A percentile compares a stretch with the other conserved stretches of the same genome.
These are phyloP conservation scores for Ophioninae sp. DNA, from an alignment of 2,888 invertebrate species.

Conservation along the genomic window DNA sequence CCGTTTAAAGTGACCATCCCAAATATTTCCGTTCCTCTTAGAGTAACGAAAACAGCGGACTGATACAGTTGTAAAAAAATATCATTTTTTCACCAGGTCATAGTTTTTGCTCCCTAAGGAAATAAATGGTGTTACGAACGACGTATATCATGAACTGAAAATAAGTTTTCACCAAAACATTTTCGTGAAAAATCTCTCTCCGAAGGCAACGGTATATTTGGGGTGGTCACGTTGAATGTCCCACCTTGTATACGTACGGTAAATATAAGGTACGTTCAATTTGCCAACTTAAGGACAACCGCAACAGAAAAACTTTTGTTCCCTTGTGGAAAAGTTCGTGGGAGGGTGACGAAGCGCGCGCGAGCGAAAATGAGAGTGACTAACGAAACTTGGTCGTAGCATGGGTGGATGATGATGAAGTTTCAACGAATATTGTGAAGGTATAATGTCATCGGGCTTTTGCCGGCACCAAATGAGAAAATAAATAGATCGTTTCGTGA, in stretches of 20 bases:
- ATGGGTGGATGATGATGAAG: constrained; percentile 30
- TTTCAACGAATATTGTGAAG: constrained; percentile 51
- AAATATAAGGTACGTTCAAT: constrained; percentile 26
- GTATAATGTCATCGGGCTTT: constrained; percentile 23
- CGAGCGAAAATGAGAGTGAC: background rate
- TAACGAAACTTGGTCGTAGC: constrained; percentile 37
- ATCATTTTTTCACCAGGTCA: no score
- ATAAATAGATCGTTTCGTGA: constrained; percentile 48
- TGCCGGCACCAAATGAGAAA: constrained; percentile 24
- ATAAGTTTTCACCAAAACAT: no score
- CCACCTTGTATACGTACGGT: background rate
- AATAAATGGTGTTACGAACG: no score
- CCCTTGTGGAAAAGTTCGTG: constrained; percentile 36
- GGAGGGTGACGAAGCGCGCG: background rate
- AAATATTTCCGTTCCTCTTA: no score
- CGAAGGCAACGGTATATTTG: no score
- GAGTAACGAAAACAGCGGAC: no score
- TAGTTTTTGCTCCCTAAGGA: no score
- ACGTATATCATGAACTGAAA: no score
- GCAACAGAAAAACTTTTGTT: constrained; percentile 50
- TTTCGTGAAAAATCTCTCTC: no score
- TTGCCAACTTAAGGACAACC: constrained; percentile 30
- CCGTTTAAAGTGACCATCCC: no score
- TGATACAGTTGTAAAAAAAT: no score
- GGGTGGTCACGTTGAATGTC: no score